Evolutionary conservation across 1,140 invertebrate species (phyloP).

Genomic region (Musca vetustissima): DNA sequence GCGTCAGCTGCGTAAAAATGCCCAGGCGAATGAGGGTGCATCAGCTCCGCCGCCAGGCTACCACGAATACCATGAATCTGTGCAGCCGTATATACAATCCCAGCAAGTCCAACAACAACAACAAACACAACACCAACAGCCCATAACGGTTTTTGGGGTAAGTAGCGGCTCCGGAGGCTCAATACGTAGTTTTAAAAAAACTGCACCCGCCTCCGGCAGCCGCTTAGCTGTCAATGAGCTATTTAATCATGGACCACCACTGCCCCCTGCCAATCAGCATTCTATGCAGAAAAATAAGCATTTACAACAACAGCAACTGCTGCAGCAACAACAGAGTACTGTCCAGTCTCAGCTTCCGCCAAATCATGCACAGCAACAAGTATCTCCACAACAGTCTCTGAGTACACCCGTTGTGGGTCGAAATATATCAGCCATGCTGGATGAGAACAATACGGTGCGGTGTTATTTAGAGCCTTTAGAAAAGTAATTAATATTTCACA

Average conservation of each 20-base stretch:
- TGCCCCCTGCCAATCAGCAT: slow-evolving; percentile 52
- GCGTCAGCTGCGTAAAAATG: slow-evolving; percentile 47
- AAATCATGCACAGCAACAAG: slow-evolving; percentile 45
- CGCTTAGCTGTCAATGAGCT: slow-evolving; percentile 52
- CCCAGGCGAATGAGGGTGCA: slow-evolving; percentile 18
- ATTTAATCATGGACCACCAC: slow-evolving; percentile 43
- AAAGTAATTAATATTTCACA: slow-evolving; percentile 35
- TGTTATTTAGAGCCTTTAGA: slow-evolving; percentile 71
- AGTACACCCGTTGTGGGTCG: slow-evolving; percentile 46
- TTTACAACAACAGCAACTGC: slow-evolving; percentile 44
- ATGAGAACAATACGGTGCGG: slow-evolving; percentile 74
- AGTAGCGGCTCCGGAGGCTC: slow-evolving; percentile 54
- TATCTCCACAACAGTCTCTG: slow-evolving; percentile 28
- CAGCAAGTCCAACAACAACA: slow-evolving; percentile 25
- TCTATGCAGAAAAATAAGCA: slow-evolving; percentile 47
- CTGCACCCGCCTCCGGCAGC: slow-evolving; percentile 45
- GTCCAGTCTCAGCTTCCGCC: slow-evolving; percentile 32
- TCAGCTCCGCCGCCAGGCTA: not conserved
- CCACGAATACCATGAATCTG: slow-evolving; percentile 39
- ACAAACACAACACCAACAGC: slow-evolving; percentile 32
- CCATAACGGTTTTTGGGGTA: slow-evolving; percentile 53
- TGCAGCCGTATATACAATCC: not conserved
- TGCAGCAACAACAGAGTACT: slow-evolving; percentile 52
- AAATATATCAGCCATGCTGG: slow-evolving; percentile 72
- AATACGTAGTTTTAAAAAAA: slow-evolving; percentile 45